phyloP scores from a whole-genome alignment of 2,888 invertebrate species.

The Cataglyphis livida region DNA sequence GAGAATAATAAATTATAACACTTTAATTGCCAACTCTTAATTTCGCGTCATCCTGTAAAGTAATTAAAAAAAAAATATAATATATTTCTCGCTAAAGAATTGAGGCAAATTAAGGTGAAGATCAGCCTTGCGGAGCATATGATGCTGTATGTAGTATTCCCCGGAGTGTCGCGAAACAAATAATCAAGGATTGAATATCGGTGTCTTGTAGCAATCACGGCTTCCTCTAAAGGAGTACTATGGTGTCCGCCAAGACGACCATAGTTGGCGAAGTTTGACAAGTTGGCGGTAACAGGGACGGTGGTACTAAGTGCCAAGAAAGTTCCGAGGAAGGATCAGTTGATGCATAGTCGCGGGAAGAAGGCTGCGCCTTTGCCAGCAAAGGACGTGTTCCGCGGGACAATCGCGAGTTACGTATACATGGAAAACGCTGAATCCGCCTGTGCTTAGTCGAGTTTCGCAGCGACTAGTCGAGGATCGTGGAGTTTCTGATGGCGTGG shows the following conservation, averaged over 20 bases:
- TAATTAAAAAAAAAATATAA: neutral
- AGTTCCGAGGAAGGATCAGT: constrained; percentile 71
- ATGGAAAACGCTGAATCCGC: constrained; percentile 70
- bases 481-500: constrained; percentile 55
- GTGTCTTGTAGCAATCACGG: constrained; percentile 66
- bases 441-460: constrained; percentile 65
- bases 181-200: constrained; percentile 72
- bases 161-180: constrained; percentile 42
- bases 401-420: constrained; percentile 65
- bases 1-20: neutral
- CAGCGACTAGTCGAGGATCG: constrained; percentile 36
- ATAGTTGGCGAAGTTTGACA: constrained; percentile 72
- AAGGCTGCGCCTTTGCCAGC: constrained; percentile 65
- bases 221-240: constrained; percentile 45
- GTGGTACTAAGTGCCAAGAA: constrained; percentile 73
- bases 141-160: neutral
- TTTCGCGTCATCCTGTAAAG: neutral
- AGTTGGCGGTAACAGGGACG: constrained; percentile 73
- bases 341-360: constrained; percentile 72
- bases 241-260: constrained; percentile 59
- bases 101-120: constrained; percentile 1
- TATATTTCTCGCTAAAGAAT: neutral
- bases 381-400: constrained; percentile 67
- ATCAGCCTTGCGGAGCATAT: neutral
- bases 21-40: neutral